Conservation (phyloP, 1,140 invertebrate species). For the Trichoplusia ni region DNA sequence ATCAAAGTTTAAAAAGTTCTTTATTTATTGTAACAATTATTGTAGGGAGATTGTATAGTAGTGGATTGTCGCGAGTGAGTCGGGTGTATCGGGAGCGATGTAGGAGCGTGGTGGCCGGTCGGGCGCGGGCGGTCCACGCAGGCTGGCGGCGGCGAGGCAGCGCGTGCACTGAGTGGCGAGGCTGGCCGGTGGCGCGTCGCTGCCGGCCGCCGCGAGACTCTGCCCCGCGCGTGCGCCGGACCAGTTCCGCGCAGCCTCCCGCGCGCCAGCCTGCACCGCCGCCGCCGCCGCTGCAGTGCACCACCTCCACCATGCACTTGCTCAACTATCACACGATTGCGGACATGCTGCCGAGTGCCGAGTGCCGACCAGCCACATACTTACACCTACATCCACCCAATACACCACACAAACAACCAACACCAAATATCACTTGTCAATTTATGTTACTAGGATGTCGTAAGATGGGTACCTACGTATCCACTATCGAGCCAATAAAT, state of each 20-base stretch:
- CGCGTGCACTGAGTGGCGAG: constrained; percentile 71
- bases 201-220: constrained; percentile 65
- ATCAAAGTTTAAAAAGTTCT: constrained; percentile 27
- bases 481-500: constrained; percentile 23
- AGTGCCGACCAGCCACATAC: not conserved
- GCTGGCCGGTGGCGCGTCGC: constrained; percentile 52
- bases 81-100: constrained; percentile 33
- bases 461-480: constrained; percentile 19
- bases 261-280: constrained; percentile 43
- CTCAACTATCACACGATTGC: not conserved
- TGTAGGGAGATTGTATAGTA: constrained; percentile 20
- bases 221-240: constrained; percentile 76
- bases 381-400: not conserved
- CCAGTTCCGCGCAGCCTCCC: constrained; percentile 65
- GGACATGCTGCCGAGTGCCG: not conserved
- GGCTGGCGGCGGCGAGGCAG: constrained; percentile 67
- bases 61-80: constrained; percentile 39
- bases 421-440: constrained; percentile 26
- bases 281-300: constrained; percentile 25
- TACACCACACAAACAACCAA: not conserved
- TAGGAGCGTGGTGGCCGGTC: constrained; percentile 33
- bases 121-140: constrained; percentile 53
- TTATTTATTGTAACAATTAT: constrained; percentile 33
- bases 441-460: constrained; percentile 23
- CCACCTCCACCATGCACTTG: constrained; percentile 33